Percentiles rank a stretch among this genome's conserved stretches.
phyloP scores from a whole-genome alignment of 2,113 vertebrate species.

The Saguinus midas region DNA sequence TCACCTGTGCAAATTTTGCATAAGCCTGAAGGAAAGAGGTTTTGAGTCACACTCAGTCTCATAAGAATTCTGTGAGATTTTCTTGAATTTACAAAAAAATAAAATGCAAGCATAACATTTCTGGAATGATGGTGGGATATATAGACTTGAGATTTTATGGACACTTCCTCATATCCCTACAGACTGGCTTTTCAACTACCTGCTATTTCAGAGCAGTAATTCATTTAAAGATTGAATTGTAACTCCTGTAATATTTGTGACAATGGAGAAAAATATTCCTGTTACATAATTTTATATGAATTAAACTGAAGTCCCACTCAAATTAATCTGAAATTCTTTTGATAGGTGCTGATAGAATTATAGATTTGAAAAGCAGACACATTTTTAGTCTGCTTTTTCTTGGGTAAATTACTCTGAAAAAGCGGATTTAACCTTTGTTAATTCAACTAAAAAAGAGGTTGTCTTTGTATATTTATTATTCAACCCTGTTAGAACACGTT shows the following conservation, averaged over 20 bases:
- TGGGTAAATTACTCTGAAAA: not conserved
- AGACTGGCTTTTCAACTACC: constrained; percentile 8
- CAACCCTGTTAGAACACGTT: not conserved
- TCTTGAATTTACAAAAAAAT: constrained; percentile 10
- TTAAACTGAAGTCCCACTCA: constrained; percentile 7
- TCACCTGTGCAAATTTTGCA: not conserved
- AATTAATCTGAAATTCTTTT: constrained; percentile 1
- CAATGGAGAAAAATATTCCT: constrained; percentile 26
- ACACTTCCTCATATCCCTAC: not conserved
- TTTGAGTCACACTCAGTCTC: not conserved
- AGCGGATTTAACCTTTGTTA: constrained; percentile 28
- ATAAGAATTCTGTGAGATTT: constrained; percentile 20
- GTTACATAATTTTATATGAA: not conserved
- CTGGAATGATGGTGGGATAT: not conserved
- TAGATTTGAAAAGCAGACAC: not conserved
- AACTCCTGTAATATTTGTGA: not conserved
- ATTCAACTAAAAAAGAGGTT: not conserved
- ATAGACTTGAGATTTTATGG: not conserved
- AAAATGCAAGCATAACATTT: not conserved
- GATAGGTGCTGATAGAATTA: not conserved
- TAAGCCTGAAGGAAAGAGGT: not conserved
- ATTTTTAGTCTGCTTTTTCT: not conserved
- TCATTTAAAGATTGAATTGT: not conserved
- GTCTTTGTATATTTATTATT: not conserved
- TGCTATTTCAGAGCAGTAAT: not conserved